A percentile compares a stretch with the other conserved stretches of the same genome.
Conservation (phyloP, 2,888 invertebrate species). For the Desoria tigrina region DNA sequence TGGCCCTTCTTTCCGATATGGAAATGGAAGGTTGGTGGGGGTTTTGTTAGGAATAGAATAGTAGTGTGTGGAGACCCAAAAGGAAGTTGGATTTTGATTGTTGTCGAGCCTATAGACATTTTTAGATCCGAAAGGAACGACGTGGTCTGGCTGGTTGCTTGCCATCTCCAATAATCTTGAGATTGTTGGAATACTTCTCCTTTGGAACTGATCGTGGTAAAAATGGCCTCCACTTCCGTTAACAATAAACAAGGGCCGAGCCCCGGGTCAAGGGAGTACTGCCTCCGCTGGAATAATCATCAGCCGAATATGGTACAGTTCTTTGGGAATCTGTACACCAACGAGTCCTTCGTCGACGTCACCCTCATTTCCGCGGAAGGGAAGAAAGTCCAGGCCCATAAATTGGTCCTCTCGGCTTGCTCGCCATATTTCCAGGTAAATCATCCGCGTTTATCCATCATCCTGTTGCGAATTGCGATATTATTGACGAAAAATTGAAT, state of each 20-base stretch:
- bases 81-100: too few species aligned
- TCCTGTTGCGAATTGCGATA: too few species aligned
- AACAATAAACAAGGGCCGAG: neutral
- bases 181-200: neutral
- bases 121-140: too few species aligned
- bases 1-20: too few species aligned
- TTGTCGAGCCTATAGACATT: too few species aligned
- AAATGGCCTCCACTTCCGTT: neutral
- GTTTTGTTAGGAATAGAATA: too few species aligned
- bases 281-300: slow-evolving; percentile 88
- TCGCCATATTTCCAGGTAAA: slow-evolving; percentile 87
- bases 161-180: too few species aligned
- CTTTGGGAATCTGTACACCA: slow-evolving; percentile 78
- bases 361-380: slow-evolving; percentile 84
- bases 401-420: slow-evolving; percentile 85
- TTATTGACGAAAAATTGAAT: too few species aligned
- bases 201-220: slow-evolving; percentile 11
- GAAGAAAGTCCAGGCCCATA: slow-evolving; percentile 82
- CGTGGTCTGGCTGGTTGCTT: too few species aligned
- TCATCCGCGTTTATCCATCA: too few species aligned
- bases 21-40: too few species aligned
- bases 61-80: too few species aligned
- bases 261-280: slow-evolving; percentile 62
- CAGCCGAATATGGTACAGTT: slow-evolving; percentile 89
- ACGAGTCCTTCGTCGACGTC: slow-evolving; percentile 83